phyloP scores from a whole-genome alignment of 2,113 vertebrate genomes.

The Hepsetus odoe region DNA sequence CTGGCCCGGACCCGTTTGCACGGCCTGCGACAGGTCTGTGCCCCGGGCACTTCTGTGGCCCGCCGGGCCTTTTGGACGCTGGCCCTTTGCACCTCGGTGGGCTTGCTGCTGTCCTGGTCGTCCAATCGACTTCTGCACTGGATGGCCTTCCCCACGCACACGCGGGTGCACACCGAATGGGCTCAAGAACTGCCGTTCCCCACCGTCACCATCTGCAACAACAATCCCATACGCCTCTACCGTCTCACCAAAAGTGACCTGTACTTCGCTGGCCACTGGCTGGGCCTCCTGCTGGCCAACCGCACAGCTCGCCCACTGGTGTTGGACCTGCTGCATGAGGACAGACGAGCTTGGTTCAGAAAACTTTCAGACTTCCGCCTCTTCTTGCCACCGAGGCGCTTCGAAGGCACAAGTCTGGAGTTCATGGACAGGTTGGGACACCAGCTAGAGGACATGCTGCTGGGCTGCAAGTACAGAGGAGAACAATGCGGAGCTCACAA shows the following conservation, averaged over 20 bases:
- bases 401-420: slow-evolving; percentile 93
- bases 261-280: slow-evolving; percentile 95
- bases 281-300: slow-evolving; percentile 90
- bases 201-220: slow-evolving; percentile 97
- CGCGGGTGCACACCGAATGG: slow-evolving; percentile 92
- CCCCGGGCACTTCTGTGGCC: slow-evolving; percentile 78
- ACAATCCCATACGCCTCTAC: slow-evolving; percentile 95
- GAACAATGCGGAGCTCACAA: slow-evolving; percentile 93
- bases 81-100: slow-evolving; percentile 89
- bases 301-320: slow-evolving; percentile 89
- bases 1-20: slow-evolving; percentile 86
- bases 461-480: slow-evolving; percentile 95
- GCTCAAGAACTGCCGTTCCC: slow-evolving; percentile 92
- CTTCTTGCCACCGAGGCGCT: slow-evolving; percentile 93
- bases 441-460: slow-evolving; percentile 96
- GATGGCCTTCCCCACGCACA: slow-evolving; percentile 93
- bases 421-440: slow-evolving; percentile 97
- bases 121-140: slow-evolving; percentile 93
- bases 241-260: slow-evolving; percentile 96
- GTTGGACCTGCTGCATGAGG: slow-evolving; percentile 88
- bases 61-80: slow-evolving; percentile 89
- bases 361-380: slow-evolving; percentile 95
- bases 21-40: slow-evolving; percentile 88
- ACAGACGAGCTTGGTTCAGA: slow-evolving; percentile 90
- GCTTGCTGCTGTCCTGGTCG: slow-evolving; percentile 93